Evolutionary conservation across 2,888 invertebrate species (phyloP).

Genomic region (Caenorhabditis auriculariae): DNA sequence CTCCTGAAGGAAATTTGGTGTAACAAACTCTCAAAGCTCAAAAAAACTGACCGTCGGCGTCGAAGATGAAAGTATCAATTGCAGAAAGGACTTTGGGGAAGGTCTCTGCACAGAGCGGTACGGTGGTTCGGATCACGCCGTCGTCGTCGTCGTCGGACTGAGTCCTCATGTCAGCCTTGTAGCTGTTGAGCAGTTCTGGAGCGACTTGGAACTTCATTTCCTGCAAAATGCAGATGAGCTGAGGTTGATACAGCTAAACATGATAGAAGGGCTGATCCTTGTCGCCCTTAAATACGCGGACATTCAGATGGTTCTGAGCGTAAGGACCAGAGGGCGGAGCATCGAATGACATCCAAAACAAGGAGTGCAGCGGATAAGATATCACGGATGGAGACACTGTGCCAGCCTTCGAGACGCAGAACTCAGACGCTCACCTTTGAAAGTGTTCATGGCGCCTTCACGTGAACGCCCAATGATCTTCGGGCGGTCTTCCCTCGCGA

Average conservation of each 20-base stretch:
- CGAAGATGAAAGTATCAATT: slow-evolving; percentile 62
- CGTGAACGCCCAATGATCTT: no score
- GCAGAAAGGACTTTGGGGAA: slow-evolving; percentile 40
- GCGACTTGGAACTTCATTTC: slow-evolving; percentile 23
- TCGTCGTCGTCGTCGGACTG: no score
- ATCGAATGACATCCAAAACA: neutral
- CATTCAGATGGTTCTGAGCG: no score
- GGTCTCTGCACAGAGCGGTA: slow-evolving; percentile 18
- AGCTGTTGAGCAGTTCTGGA: no score
- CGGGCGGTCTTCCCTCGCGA: no score
- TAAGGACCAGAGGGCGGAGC: slow-evolving; percentile 1
- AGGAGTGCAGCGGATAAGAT: slow-evolving; percentile 14
- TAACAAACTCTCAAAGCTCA: neutral
- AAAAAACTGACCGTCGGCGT: slow-evolving; percentile 54
- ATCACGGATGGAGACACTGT: slow-evolving; percentile 3
- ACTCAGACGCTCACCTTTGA: slow-evolving; percentile 15
- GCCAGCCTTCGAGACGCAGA: slow-evolving; percentile 7
- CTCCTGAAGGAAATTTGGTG: slow-evolving; percentile 34
- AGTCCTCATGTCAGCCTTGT: no score
- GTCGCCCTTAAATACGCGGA: no score
- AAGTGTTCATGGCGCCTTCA: slow-evolving; percentile 17
- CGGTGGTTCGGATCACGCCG: slow-evolving; percentile 12
- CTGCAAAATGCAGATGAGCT: slow-evolving; percentile 5
- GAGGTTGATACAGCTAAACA: neutral
- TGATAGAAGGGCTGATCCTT: neutral